Evolutionary conservation across 2,888 invertebrate species (phyloP).

Genomic region (Nephrotoma flavescens): DNA sequence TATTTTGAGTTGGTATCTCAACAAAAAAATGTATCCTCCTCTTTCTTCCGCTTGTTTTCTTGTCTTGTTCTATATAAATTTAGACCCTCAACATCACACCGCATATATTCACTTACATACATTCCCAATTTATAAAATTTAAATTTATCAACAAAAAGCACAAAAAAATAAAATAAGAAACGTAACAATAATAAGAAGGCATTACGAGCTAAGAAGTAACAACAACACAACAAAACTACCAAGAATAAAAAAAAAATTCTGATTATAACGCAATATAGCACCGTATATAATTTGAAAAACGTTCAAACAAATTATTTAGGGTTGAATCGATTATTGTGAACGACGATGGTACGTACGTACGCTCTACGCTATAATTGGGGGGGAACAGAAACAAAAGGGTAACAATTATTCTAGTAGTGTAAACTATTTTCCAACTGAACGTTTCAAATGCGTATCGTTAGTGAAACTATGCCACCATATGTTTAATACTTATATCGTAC

Average conservation of each 20-base stretch:
- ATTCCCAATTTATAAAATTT: background rate
- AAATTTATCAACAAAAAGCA: background rate
- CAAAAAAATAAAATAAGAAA: background rate
- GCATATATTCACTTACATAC: background rate
- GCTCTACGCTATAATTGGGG: background rate
- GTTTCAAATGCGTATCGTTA: background rate
- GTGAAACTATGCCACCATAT: background rate
- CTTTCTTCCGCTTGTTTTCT: background rate
- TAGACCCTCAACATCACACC: background rate
- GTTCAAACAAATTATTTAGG: background rate
- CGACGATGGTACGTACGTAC: background rate
- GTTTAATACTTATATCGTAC: background rate
- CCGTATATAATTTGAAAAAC: background rate
- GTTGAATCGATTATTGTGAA: background rate
- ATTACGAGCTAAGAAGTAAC: background rate
- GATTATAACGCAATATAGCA: background rate
- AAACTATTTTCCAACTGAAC: background rate
- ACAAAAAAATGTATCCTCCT: background rate
- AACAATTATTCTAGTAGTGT: background rate
- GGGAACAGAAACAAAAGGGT: background rate
- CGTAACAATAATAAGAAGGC: background rate
- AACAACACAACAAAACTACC: background rate
- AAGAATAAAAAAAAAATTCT: background rate
- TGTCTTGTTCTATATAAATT: background rate
- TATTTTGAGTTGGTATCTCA: background rate